Base-by-base conservation (phyloP, 2,113 vertebrate species). In the Antechinus stuartii region DNA sequence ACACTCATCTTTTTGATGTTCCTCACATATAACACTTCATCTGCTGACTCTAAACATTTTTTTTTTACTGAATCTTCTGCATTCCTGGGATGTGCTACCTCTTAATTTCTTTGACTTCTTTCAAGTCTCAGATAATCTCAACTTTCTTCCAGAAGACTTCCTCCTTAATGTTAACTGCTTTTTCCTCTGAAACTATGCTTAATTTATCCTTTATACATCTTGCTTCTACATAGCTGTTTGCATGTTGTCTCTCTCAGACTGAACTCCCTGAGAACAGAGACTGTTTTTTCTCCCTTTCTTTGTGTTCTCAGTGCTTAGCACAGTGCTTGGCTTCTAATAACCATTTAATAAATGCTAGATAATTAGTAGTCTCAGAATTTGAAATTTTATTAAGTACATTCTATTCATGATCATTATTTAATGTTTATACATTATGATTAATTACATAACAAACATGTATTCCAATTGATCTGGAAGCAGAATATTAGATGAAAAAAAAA, bases 401-500 rank as follows among this genome's bases (percentile, higher is more conserved):
- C 8, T 14, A 92, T 57, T 93, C 91, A 42, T 50, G 57, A 95
- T 84, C 89, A 12, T 16, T 50, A 68, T 2, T 49, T 94, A 91
- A 92, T 91, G 56, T 91, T 54, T 12, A 91, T 2, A 90, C 0
- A 42, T 90, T 49, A 47, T 27, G 93, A 91, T 55, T 61, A 30
- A 14, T 84, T 94, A 92, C 35, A 50, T 94, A 49, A 55, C 55
- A 23, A 68, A 61, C 35, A 89, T 52, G 8, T 92, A 3, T 91
- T n/a, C 68, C 0, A 14, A 90, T 50, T 92, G 27, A 92, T 92
- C 30, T 3, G 90, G 19, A 68, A 42, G 22, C 6, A 89, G 84
- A 90, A 12, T 92, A 23, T 91, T 2, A 76, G 50, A 42, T 14
- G 54, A 93, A 93, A 92, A 93, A 93, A 92, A 54, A 49, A 46